phyloP scores from a whole-genome alignment of 2,888 invertebrate species.

The Sarcophaga rosellei region DNA sequence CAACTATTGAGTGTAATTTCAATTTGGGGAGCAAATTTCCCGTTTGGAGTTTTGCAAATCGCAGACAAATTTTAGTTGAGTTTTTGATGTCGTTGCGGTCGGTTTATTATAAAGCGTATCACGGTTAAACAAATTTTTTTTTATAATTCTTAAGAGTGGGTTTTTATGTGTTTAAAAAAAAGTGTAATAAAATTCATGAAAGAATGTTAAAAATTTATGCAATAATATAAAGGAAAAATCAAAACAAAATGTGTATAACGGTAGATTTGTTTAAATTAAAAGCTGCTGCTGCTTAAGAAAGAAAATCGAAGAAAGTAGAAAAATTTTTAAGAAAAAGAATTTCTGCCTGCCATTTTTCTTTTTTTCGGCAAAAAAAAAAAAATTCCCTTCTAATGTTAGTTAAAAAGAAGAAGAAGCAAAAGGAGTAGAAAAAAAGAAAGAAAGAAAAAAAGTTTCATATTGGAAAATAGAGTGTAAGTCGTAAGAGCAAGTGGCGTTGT shows the following conservation, averaged over 20 bases:
- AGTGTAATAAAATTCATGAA: neutral
- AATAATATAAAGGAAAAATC: constrained; percentile 8
- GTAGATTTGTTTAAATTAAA: neutral
- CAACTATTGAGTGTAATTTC: neutral
- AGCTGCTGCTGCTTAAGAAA: neutral
- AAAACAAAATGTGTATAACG: constrained; percentile 52
- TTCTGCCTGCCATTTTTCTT: neutral
- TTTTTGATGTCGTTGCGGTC: constrained; percentile 64
- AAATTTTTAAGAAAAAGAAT: neutral
- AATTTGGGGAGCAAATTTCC: constrained; percentile 66
- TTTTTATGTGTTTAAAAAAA: constrained; percentile 3
- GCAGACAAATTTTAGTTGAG: constrained; percentile 54
- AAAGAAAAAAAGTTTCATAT: constrained; percentile 8
- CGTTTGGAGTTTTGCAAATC: constrained; percentile 58
- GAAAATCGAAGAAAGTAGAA: neutral
- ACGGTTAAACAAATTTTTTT: constrained; percentile 41
- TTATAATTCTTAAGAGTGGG: neutral
- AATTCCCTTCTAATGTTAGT: neutral
- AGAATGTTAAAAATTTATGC: neutral
- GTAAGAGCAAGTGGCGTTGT: neutral
- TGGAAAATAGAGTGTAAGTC: neutral
- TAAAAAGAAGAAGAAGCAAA: constrained; percentile 1
- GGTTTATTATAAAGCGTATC: constrained; percentile 38
- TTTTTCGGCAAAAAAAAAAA: constrained; percentile 5
- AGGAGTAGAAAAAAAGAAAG: constrained; percentile 20